Evolutionary conservation across 2,888 invertebrate genomes (phyloP).

Genomic region (Drosophila fulvimacula): DNA sequence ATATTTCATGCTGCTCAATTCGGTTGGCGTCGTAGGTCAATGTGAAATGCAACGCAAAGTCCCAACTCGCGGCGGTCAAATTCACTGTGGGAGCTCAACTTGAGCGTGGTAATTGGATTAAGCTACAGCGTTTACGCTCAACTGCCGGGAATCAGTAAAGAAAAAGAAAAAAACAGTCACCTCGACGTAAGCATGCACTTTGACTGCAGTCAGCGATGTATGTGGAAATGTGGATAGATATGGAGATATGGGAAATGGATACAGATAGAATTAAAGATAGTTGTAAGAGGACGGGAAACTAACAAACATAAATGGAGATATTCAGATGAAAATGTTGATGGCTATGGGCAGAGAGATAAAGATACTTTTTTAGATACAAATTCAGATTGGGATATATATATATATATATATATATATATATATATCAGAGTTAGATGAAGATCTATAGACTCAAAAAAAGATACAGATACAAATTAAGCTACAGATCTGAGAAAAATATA

Average conservation of each 20-base stretch:
- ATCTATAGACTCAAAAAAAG: neutral
- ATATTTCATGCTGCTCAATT: slow-evolving; percentile 7
- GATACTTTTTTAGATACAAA: neutral
- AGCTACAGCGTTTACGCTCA: slow-evolving; percentile 10
- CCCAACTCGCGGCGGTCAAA: slow-evolving; percentile 11
- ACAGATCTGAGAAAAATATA: neutral
- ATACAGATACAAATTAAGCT: neutral
- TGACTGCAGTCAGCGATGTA: neutral
- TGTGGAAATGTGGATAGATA: neutral
- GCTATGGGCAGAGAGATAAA: neutral
- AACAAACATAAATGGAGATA: too few species aligned
- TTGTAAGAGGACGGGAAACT: neutral
- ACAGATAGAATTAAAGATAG: neutral
- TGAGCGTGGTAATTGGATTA: slow-evolving; percentile 42
- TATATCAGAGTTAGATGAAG: neutral
- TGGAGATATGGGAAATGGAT: neutral
- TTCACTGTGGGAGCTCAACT: slow-evolving; percentile 11
- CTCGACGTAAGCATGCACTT: slow-evolving; percentile 6
- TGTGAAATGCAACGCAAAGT: slow-evolving; percentile 5
- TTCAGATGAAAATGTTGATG: neutral
- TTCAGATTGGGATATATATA: neutral
- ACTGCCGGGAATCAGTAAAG: neutral
- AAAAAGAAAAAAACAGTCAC: neutral
- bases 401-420: neutral
- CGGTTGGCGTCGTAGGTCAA: slow-evolving; percentile 3